Conservation (phyloP, 2,888 invertebrate species). For the Polylopha cassiicola region DNA sequence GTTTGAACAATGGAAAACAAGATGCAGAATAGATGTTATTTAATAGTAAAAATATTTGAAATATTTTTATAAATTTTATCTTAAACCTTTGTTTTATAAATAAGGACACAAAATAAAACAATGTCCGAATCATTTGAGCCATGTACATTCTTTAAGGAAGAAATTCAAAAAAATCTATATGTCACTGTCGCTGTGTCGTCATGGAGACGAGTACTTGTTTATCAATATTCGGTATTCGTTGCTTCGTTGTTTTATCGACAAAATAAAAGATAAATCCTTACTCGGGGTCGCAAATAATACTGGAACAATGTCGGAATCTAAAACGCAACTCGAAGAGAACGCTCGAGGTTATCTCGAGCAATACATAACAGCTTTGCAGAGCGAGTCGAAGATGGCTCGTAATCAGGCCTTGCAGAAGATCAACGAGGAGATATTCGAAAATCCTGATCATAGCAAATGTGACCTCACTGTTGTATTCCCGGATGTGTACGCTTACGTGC, state of each 20-base stretch:
- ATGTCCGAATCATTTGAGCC: too few relatives aligned
- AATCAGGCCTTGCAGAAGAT: slow-evolving; percentile 76
- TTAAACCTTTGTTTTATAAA: too few relatives aligned
- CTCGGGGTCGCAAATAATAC: background rate
- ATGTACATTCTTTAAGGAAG: background rate
- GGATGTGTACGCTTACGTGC: slow-evolving; percentile 58
- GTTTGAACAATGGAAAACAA: slow-evolving; percentile 11
- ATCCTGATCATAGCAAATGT: slow-evolving; percentile 49
- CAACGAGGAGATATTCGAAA: slow-evolving; percentile 64
- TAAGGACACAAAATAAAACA: too few relatives aligned
- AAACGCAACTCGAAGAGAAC: slow-evolving; percentile 47
- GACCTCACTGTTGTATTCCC: slow-evolving; percentile 56
- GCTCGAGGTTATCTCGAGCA: slow-evolving; percentile 53
- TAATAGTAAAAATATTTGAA: too few relatives aligned
- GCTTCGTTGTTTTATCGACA: slow-evolving; percentile 24
- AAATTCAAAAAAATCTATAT: slow-evolving; percentile 5
- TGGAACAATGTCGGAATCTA: slow-evolving; percentile 41
- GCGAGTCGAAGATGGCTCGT: slow-evolving; percentile 77
- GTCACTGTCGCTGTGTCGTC: slow-evolving; percentile 35
- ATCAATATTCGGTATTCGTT: slow-evolving; percentile 30
- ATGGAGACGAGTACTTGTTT: slow-evolving; percentile 59
- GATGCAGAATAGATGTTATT: too few relatives aligned
- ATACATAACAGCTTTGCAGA: slow-evolving; percentile 67
- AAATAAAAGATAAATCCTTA: background rate
- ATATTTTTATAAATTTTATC: too few relatives aligned